Conservation (phyloP, 2,888 invertebrate species). For the Dastarcus helophoroides region DNA sequence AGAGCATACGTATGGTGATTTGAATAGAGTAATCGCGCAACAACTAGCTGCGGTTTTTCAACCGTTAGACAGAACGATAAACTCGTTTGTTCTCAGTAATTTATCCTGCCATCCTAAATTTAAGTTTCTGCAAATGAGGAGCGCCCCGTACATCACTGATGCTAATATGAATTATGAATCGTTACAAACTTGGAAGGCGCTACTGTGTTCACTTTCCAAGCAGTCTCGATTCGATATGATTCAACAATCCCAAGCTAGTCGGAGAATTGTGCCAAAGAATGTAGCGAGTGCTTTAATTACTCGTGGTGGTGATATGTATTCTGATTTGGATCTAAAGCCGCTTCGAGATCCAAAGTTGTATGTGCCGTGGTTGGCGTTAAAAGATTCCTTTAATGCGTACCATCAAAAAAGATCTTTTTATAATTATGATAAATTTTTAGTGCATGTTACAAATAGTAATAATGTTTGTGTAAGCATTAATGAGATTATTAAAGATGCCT, state of each 20-base stretch:
- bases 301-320: constrained; percentile 25
- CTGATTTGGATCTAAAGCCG: constrained; percentile 26
- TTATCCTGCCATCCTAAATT: constrained; percentile 39
- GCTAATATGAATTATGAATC: constrained; percentile 29
- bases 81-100: constrained; percentile 28
- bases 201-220: constrained; percentile 14
- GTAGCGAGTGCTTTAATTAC: constrained; percentile 36
- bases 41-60: constrained; percentile 39
- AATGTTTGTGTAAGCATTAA: constrained; percentile 33
- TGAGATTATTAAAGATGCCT: constrained; percentile 35
- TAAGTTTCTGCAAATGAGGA: constrained; percentile 37
- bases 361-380: constrained; percentile 32
- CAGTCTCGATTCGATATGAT: constrained; percentile 18
- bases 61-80: constrained; percentile 27
- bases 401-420: constrained; percentile 33
- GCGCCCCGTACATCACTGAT: constrained; percentile 31
- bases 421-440: constrained; percentile 35
- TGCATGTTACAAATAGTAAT: constrained; percentile 38
- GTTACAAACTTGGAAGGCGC: constrained; percentile 31
- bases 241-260: constrained; percentile 11
- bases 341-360: constrained; percentile 28
- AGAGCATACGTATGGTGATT: constrained; percentile 31
- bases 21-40: constrained; percentile 39
- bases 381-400: constrained; percentile 29
- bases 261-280: constrained; percentile 16